Evolutionary conservation across 2,797 vertebrate species (phyloP).

Genomic region (Lepus townsendii): DNA sequence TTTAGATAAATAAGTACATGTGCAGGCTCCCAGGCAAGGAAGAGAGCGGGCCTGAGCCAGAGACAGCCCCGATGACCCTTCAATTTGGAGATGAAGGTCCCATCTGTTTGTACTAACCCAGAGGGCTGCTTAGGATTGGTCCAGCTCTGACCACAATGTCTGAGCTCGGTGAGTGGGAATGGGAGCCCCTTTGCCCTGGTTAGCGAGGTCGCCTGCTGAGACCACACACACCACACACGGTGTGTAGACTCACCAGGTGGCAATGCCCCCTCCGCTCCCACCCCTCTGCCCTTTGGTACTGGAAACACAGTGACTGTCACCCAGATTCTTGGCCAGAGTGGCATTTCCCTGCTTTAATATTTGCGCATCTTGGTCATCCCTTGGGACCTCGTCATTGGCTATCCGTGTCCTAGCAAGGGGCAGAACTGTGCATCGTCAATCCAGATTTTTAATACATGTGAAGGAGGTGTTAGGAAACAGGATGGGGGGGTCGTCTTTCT

Average conservation of each 20-base stretch:
- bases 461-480: neutral
- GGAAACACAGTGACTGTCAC: neutral
- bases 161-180: no score
- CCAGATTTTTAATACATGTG: neutral
- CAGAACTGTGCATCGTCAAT: neutral
- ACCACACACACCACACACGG: no score
- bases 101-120: neutral
- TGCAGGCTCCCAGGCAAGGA: neutral
- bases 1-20: neutral
- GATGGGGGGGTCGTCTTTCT: slow-evolving; percentile 18
- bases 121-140: neutral
- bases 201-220: neutral
- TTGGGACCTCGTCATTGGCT: neutral
- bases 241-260: neutral
- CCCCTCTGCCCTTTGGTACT: neutral
- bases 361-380: neutral
- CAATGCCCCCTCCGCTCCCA: neutral
- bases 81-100: neutral
- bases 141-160: neutral
- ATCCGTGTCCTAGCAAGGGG: neutral
- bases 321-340: neutral
- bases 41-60: neutral
- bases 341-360: neutral
- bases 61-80: neutral
- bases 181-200: neutral